These are phyloP conservation scores for Plagodis pulveraria DNA, from an alignment of 2,888 invertebrate species.

Conservation along the genomic window DNA sequence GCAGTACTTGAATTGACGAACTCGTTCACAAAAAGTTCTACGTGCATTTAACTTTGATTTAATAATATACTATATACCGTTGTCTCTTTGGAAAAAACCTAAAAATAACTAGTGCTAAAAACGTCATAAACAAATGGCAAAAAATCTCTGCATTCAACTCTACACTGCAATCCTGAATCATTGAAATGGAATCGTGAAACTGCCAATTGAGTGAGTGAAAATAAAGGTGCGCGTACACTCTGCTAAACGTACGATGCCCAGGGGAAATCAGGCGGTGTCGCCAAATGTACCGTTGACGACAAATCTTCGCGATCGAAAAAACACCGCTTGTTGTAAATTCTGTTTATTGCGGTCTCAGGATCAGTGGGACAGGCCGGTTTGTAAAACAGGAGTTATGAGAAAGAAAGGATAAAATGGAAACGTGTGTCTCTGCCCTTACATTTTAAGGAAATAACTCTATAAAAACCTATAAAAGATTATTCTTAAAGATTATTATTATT, in stretches of 20 bases:
- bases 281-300: conserved; percentile 47
- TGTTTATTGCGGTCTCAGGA: conserved; percentile 61
- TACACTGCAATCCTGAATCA: conserved; percentile 15
- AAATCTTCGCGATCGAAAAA: conserved; percentile 68
- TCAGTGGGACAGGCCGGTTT: conserved; percentile 26
- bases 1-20: too few relatives aligned
- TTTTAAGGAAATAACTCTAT: too few relatives aligned
- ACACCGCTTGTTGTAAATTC: conserved; percentile 61
- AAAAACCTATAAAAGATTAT: too few relatives aligned
- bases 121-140: not conserved
- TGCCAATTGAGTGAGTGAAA: conserved; percentile 52
- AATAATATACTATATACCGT: too few relatives aligned
- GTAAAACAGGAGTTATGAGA: conserved; percentile 24
- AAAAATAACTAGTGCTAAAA: not conserved
- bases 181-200: conserved; percentile 28
- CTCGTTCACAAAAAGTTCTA: too few relatives aligned
- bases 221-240: conserved; percentile 59
- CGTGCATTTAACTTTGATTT: too few relatives aligned
- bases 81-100: too few relatives aligned
- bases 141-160: not conserved
- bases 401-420: not conserved
- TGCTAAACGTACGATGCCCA: conserved; percentile 61
- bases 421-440: not conserved
- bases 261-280: conserved; percentile 65
- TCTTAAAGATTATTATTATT: too few relatives aligned